A percentile compares a stretch with the other conserved stretches of the same genome.
phyloP scores from a whole-genome alignment of 2,113 vertebrate genomes.

The Neodontobutis hainanensis region DNA sequence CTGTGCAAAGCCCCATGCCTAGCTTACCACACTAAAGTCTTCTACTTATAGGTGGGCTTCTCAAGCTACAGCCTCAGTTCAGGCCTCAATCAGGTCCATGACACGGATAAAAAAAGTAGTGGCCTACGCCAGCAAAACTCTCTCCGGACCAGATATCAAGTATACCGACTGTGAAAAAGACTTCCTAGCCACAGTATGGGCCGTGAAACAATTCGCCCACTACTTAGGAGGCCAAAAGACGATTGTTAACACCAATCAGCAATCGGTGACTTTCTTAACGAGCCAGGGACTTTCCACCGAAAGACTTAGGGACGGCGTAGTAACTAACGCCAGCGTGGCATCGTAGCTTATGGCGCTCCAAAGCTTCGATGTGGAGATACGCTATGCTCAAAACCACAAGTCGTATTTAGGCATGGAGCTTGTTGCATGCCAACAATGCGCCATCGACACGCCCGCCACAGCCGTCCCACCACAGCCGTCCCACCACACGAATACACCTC shows the following conservation, averaged over 20 bases:
- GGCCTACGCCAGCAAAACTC: not conserved
- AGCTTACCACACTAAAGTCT: conserved; percentile 1
- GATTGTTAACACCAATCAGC: conserved; percentile 9
- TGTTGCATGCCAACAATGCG: too few relatives aligned
- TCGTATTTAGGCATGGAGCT: too few relatives aligned
- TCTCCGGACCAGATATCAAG: conserved; percentile 1
- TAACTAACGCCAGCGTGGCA: not conserved
- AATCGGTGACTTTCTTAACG: conserved; percentile 10
- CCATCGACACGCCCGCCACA: too few relatives aligned
- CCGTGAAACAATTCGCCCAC: not conserved
- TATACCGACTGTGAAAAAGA: conserved; percentile 20
- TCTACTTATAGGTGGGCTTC: too few relatives aligned
- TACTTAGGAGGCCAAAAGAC: conserved; percentile 7
- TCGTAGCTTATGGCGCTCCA: conserved; percentile 15
- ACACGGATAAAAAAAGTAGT: too few relatives aligned
- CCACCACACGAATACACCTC: too few relatives aligned
- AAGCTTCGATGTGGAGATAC: not conserved
- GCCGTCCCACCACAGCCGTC: too few relatives aligned
- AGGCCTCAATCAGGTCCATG: too few relatives aligned
- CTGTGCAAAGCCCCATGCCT: too few relatives aligned
- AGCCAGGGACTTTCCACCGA: too few relatives aligned
- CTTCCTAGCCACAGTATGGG: not conserved
- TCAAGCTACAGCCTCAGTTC: too few relatives aligned
- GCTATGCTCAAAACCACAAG: too few relatives aligned
- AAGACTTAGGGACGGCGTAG: not conserved